Evolutionary conservation across 2,113 vertebrate species (phyloP).

Genomic region (Pelobates fuscus): DNA sequence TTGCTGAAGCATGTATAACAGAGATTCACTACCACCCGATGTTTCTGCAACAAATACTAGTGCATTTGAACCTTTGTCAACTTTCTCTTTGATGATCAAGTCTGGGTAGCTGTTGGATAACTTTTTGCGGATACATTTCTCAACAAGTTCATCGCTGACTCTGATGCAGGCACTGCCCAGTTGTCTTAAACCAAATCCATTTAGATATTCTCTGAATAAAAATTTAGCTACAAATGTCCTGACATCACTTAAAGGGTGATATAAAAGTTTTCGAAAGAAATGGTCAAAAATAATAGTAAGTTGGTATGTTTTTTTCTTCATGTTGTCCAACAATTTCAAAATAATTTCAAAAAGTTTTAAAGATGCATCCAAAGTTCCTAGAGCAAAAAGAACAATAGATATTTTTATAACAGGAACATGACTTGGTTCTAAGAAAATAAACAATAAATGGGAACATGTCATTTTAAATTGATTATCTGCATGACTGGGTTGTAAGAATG

Average conservation of each 20-base stretch:
- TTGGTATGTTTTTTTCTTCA: too few relatives aligned
- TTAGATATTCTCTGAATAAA: constrained; percentile 15
- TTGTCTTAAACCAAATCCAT: neutral
- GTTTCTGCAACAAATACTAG: constrained; percentile 16
- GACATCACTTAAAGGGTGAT: constrained; percentile 7
- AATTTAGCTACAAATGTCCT: constrained; percentile 11
- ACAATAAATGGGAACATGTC: too few relatives aligned
- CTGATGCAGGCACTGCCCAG: constrained; percentile 28
- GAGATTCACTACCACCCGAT: neutral
- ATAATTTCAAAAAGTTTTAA: constrained; percentile 13
- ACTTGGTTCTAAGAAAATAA: too few relatives aligned
- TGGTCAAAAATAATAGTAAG: constrained; percentile 14
- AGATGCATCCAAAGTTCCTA: constrained; percentile 22
- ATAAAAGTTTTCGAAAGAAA: constrained; percentile 41
- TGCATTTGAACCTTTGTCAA: neutral
- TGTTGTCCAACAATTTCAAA: neutral
- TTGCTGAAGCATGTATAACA: constrained; percentile 39
- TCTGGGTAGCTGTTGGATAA: constrained; percentile 23
- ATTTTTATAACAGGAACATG: neutral
- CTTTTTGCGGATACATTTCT: constrained; percentile 22
- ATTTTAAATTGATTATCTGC: too few relatives aligned
- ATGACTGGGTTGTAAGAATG: too few relatives aligned
- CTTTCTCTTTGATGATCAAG: constrained; percentile 14
- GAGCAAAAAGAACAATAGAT: neutral
- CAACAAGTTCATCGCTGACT: constrained; percentile 11